Conservation (phyloP, 2,888 invertebrate species). For the Rhamphomyia laevipes region DNA sequence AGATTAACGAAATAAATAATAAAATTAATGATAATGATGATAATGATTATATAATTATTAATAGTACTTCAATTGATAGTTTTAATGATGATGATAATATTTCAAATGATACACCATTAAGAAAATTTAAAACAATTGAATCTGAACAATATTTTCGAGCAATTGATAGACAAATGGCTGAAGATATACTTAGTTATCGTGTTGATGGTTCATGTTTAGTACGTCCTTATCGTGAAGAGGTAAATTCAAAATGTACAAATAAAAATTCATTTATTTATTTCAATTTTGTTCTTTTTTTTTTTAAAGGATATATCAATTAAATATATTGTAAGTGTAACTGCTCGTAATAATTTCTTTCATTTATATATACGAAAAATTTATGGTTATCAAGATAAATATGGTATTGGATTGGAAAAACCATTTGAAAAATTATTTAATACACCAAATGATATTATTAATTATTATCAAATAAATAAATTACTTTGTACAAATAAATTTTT, state of each 20-base stretch:
- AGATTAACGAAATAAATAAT: too few relatives aligned
- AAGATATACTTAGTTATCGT: slow-evolving; percentile 26
- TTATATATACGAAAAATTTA: slow-evolving; percentile 30
- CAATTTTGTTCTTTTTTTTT: slow-evolving; percentile 2
- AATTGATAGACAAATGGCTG: slow-evolving; percentile 29
- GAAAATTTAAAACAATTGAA: slow-evolving; percentile 24
- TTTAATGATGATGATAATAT: neutral
- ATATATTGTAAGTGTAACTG: slow-evolving; percentile 33
- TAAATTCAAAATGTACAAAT: slow-evolving; percentile 8
- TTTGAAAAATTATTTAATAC: slow-evolving; percentile 29
- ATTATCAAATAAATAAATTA: slow-evolving; percentile 28
- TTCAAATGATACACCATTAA: slow-evolving; percentile 1
- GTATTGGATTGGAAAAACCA: slow-evolving; percentile 30
- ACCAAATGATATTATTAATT: slow-evolving; percentile 34
- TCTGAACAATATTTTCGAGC: slow-evolving; percentile 32
- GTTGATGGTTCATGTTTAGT: slow-evolving; percentile 34
- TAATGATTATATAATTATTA: too few relatives aligned
- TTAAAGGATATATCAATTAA: slow-evolving; percentile 30
- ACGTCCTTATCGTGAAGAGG: slow-evolving; percentile 32
- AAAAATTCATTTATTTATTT: neutral
- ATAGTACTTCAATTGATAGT: too few relatives aligned
- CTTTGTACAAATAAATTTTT: slow-evolving; percentile 32
- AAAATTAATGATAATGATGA: too few relatives aligned
- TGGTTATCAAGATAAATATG: slow-evolving; percentile 24
- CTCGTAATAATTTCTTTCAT: slow-evolving; percentile 30